Evolutionary conservation across 2,888 invertebrate species (phyloP), one percentile per base, ranked within the genome.

Genomic region (Allophyes oxyacanthae): DNA sequence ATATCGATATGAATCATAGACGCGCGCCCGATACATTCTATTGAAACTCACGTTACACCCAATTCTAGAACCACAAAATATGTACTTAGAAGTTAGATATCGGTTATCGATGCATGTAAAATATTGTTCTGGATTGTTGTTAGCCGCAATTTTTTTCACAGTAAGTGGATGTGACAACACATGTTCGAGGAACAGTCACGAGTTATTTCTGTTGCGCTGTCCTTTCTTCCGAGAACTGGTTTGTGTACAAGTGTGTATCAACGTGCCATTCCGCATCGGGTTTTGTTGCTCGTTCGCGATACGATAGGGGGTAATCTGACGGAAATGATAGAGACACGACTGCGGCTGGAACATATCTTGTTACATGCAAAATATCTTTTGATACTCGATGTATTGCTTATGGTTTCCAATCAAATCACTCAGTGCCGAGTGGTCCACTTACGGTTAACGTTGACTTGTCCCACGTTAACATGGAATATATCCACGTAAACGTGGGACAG

Each of bases 271-370:
- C 64, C 66, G 67, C 59, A 69, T 75, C 62, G 72, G 62, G 62
- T 72, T 71, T 66, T 75, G 72, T 75, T 81, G 75, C 80, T 75
- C 79, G 73, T 79, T 79, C 70, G 75, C 77, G 74, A 69, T 75
- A 73, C 45, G 62, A 66, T 77, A 75, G 72, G 78, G n/a, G 74
- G 78, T 78, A 83, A 87, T 84, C 82, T 77, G 72, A 78, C 79
- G 86, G 86, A 86, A 85, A 82, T 78, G 81, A 84, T 87, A 84
- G 63, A 72, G 72, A 66, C 58, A 69, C 60, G 72, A 61, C 54
- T 69, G 75, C 61, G 70, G 49, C 64, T 64, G 64, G 36, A 59
- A 52, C 59, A 72, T 70, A 68, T 75, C 75, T 64, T 45, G 54
- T 59, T 58, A 72, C 55, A 56, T 57, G 49, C 48, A 55, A 49